Percentiles rank a stretch among this genome's conserved stretches.
phyloP scores from a whole-genome alignment of 92 coral and sea anemone species.

The Phenganax subtilis region DNA sequence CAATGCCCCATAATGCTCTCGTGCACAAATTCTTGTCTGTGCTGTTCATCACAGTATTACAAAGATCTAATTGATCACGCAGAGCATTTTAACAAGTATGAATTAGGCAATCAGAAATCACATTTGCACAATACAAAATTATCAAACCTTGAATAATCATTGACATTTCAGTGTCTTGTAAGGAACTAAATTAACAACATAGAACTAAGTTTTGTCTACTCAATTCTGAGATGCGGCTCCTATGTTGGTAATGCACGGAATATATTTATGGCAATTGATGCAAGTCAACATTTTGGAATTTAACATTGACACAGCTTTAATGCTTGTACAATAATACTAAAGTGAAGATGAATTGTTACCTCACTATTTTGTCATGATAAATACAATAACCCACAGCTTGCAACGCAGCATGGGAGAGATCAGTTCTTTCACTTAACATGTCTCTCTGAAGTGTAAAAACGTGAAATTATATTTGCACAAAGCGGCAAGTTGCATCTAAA shows the following conservation, averaged over 20 bases:
- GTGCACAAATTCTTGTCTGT: constrained; percentile 84
- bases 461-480: background rate
- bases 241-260: background rate
- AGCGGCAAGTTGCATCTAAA: background rate
- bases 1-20: constrained; percentile 90
- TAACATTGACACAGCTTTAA: too few relatives aligned
- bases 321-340: background rate
- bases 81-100: background rate
- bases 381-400: constrained; percentile 96
- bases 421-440: constrained; percentile 52
- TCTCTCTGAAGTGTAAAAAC: constrained; percentile 52
- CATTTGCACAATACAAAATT: background rate
- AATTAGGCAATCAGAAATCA: background rate
- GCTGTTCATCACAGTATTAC: constrained; percentile 35
- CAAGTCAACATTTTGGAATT: too few relatives aligned
- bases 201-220: background rate
- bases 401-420: constrained; percentile 87
- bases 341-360: constrained; percentile 42
- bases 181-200: constrained; percentile 6
- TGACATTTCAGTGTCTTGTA: constrained; percentile 27
- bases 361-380: constrained; percentile 74
- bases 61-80: constrained; percentile 6
- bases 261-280: too few relatives aligned
- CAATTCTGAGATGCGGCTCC: background rate
- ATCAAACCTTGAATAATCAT: constrained; percentile 20